These are phyloP conservation scores for Zaprionus gabonicus DNA, from an alignment of 1,140 invertebrate species.

Conservation along the genomic window DNA sequence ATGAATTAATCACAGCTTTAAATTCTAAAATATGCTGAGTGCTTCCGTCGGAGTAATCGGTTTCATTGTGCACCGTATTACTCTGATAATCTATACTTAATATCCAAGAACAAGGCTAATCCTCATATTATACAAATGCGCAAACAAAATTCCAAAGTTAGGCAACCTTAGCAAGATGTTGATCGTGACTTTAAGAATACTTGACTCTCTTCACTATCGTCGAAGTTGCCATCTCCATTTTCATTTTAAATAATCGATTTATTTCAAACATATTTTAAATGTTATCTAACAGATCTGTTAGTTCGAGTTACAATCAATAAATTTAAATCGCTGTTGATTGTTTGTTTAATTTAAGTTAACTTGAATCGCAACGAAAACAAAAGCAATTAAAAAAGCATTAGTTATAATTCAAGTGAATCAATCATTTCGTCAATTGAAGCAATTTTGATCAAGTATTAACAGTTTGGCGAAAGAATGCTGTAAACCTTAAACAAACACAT, in stretches of 20 bases:
- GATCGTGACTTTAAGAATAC: no score
- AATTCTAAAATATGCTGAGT: conserved; percentile 13
- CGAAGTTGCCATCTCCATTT: not conserved
- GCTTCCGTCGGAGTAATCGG: conserved; percentile 5
- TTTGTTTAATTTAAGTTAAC: not conserved
- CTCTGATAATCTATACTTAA: not conserved
- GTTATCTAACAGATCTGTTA: not conserved
- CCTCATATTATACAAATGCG: not conserved
- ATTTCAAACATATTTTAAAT: not conserved
- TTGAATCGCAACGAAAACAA: conserved; percentile 4
- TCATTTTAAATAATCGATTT: not conserved
- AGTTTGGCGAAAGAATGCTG: conserved; percentile 38
- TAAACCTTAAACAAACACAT: conserved; percentile 26
- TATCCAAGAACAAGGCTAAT: not conserved
- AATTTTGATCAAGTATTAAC: conserved; percentile 45
- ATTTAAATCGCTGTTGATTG: not conserved
- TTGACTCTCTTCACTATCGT: not conserved
- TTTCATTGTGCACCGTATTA: conserved; percentile 1
- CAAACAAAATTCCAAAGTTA: not conserved
- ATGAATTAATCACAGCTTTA: conserved; percentile 24
- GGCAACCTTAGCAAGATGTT: no score
- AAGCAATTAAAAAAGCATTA: conserved; percentile 12
- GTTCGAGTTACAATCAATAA: not conserved
- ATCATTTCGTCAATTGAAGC: conserved; percentile 45
- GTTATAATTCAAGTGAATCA: conserved; percentile 15